phyloP scores from a whole-genome alignment of 1,140 invertebrate genomes.

The Teleopsis dalmanni region DNA sequence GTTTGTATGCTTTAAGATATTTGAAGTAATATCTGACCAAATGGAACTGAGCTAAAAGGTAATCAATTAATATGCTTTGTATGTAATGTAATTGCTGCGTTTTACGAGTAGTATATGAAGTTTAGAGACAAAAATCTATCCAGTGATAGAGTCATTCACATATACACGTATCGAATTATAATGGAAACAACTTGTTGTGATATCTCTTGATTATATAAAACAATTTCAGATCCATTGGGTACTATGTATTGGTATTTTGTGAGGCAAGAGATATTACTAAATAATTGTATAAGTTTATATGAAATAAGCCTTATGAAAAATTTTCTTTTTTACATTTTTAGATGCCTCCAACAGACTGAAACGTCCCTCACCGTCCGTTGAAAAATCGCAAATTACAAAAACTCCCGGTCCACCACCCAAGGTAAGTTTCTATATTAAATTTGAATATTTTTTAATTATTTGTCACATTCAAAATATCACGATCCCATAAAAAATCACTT shows the following conservation, averaged over 20 bases:
- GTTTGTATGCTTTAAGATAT: no score
- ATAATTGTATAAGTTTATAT: no score
- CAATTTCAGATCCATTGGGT: not conserved
- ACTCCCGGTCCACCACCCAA: slow-evolving; percentile 22
- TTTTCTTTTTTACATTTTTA: slow-evolving; percentile 13
- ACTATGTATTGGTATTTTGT: no score
- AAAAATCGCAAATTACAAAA: slow-evolving; percentile 21
- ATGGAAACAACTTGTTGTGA: not conserved
- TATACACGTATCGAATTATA: not conserved
- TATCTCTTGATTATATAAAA: not conserved
- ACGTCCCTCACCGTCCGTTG: slow-evolving; percentile 14
- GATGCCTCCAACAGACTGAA: slow-evolving; percentile 19
- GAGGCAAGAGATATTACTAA: no score
- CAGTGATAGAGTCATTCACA: not conserved
- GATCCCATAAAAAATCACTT: not conserved
- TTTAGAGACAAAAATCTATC: not conserved
- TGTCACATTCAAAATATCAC: not conserved
- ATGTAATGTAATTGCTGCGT: no score
- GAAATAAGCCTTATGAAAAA: not conserved
- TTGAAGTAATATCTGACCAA: no score
- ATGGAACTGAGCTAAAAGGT: no score
- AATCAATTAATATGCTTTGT: no score
- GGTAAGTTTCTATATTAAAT: slow-evolving; percentile 10
- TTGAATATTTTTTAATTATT: slow-evolving; percentile 1
- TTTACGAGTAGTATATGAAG: no score